Conservation (phyloP, 1,140 invertebrate species). For the Ericerus pela region DNA sequence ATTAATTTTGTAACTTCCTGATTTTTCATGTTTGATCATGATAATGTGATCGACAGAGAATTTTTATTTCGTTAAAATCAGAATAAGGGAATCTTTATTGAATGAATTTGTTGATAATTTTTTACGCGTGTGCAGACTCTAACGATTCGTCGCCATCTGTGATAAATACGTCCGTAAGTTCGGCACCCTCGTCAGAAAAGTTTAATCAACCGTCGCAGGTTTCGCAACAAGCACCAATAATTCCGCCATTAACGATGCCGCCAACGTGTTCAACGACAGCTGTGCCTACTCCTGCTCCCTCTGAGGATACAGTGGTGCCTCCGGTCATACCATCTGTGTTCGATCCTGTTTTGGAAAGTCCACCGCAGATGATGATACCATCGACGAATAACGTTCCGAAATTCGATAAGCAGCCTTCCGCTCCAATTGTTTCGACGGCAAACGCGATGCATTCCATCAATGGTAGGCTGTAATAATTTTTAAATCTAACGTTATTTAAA, state of each 20-base stretch:
- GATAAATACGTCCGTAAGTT: background rate
- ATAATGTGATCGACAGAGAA: too few relatives aligned
- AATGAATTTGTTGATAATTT: background rate
- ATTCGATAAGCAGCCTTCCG: background rate
- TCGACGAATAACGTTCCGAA: background rate
- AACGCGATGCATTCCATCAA: constrained; percentile 1
- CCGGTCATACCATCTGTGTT: constrained; percentile 39
- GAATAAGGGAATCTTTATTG: background rate
- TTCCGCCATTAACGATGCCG: constrained; percentile 13
- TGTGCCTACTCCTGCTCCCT: constrained; percentile 5
- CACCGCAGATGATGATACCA: background rate
- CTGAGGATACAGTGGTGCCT: too few relatives aligned
- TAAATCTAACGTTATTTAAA: too few relatives aligned
- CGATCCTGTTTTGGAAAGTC: constrained; percentile 39
- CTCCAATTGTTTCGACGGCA: background rate
- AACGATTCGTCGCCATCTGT: background rate
- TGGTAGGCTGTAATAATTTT: background rate
- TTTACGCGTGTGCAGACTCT: background rate
- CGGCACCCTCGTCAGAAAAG: background rate
- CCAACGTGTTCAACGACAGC: constrained; percentile 34
- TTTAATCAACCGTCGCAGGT: background rate
- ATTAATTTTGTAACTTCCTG: too few relatives aligned
- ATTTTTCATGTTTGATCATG: too few relatives aligned
- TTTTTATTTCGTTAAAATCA: too few relatives aligned
- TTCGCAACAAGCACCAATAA: background rate